Conservation (phyloP, 2,888 invertebrate species). For the Sarcophaga caerulescens region DNA sequence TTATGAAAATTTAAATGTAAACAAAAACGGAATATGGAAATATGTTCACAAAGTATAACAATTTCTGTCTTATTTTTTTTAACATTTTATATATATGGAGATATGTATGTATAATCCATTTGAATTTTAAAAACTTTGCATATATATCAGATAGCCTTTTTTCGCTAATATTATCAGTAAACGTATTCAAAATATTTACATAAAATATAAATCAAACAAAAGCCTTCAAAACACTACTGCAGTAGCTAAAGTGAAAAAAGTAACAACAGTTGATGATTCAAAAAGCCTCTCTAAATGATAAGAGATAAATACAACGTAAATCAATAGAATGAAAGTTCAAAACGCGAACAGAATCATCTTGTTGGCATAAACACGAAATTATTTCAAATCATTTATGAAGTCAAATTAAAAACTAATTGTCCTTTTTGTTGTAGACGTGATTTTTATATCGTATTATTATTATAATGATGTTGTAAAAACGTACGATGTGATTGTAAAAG, state of each 20-base stretch:
- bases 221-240: neutral
- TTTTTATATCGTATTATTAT: too few species aligned
- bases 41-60: too few species aligned
- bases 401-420: too few species aligned
- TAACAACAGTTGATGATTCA: neutral
- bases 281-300: neutral
- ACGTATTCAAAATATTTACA: conserved; percentile 57
- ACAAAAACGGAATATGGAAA: too few species aligned
- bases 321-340: neutral
- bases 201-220: conserved; percentile 2
- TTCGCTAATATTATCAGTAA: conserved; percentile 24
- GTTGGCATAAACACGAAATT: neutral
- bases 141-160: neutral
- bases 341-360: neutral
- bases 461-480: too few species aligned
- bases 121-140: too few species aligned
- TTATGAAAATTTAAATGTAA: neutral
- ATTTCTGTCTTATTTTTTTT: too few species aligned
- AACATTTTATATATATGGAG: too few species aligned
- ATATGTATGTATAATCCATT: too few species aligned
- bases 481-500: too few species aligned
- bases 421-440: too few species aligned
- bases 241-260: conserved; percentile 17
- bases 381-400: too few species aligned
- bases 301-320: neutral